Conservation (phyloP, 1,140 invertebrate genomes). For the Drepana arcuata region DNA sequence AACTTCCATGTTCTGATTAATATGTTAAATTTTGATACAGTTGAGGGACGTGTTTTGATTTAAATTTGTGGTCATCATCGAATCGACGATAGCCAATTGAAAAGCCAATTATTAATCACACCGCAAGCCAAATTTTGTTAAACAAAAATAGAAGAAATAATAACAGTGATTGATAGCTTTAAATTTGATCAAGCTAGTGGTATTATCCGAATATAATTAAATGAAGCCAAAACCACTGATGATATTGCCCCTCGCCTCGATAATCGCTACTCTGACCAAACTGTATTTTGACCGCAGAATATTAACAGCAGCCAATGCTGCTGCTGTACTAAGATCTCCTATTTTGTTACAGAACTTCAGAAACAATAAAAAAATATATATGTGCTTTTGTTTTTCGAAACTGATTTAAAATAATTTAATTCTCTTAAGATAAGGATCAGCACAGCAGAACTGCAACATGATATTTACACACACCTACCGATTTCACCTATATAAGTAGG, state of each 20-base stretch:
- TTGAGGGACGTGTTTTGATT: constrained; percentile 36
- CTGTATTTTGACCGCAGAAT: no score
- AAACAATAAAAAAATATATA: no score
- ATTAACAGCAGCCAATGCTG: no score
- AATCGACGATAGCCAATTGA: constrained; percentile 13
- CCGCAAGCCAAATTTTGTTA: constrained; percentile 67
- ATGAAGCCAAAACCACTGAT: constrained; percentile 71
- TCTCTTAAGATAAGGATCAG: no score
- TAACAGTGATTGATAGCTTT: constrained; percentile 63
- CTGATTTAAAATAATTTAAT: no score
- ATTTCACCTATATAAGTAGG: no score
- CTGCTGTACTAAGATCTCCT: no score
- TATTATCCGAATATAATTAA: constrained; percentile 60
- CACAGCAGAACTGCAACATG: no score
- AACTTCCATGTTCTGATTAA: constrained; percentile 55
- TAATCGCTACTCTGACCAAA: no score
- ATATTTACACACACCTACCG: no score
- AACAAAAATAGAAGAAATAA: constrained; percentile 55
- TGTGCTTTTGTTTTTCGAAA: no score
- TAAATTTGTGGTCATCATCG: constrained; percentile 14
- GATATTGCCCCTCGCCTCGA: constrained; percentile 33
- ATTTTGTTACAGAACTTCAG: no score
- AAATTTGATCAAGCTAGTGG: constrained; percentile 67
- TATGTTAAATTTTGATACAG: constrained; percentile 65
- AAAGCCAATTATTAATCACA: constrained; percentile 70